Conservation (phyloP, 2,113 vertebrate species). For the Ramphastos sulfuratus region DNA sequence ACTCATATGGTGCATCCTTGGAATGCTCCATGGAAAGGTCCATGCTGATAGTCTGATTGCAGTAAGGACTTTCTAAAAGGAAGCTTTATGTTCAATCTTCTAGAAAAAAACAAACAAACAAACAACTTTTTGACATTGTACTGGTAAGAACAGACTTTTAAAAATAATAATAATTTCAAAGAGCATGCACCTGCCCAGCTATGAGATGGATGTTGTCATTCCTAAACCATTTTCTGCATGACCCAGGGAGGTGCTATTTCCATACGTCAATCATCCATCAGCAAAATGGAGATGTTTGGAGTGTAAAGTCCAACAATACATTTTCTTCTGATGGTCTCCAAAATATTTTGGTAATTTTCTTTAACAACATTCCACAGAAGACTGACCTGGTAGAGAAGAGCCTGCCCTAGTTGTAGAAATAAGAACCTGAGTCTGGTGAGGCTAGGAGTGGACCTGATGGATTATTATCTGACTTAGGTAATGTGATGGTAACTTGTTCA, state of each 20-base stretch:
- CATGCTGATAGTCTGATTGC: background rate
- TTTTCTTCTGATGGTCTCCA: background rate
- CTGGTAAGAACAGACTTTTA: background rate
- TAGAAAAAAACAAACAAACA: background rate
- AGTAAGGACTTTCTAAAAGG: background rate
- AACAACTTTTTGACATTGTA: background rate
- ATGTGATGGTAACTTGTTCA: rapidly evolving
- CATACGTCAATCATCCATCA: background rate
- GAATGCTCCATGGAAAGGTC: background rate
- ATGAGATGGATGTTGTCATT: background rate
- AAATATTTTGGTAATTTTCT: background rate
- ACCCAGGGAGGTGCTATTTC: background rate
- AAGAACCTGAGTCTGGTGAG: background rate
- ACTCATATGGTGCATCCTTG: background rate
- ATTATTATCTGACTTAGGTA: background rate
- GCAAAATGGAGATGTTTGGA: background rate
- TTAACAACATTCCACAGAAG: background rate
- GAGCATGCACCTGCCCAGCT: background rate
- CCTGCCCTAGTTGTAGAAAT: background rate
- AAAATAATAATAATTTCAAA: background rate
- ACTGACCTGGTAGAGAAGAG: rapidly evolving
- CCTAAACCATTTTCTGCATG: background rate
- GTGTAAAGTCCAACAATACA: background rate
- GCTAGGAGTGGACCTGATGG: background rate
- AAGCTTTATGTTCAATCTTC: background rate